These are phyloP conservation scores for Triplophysa tibetana DNA, from an alignment of 2,113 vertebrate species.

Conservation along the genomic window DNA sequence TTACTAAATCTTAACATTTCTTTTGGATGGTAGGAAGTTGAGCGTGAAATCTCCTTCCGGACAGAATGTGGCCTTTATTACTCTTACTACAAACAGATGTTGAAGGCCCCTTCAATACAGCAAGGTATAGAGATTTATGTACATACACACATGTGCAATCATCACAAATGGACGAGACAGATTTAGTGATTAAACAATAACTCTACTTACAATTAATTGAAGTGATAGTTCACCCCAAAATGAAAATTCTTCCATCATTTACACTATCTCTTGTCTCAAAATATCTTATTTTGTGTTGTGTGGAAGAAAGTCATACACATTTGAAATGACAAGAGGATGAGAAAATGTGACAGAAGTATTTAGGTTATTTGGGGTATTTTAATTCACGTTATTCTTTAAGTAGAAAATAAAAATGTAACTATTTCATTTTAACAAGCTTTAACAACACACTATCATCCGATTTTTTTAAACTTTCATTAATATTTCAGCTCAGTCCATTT, in stretches of 20 bases:
- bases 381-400: too few relatives aligned
- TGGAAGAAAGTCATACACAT: too few relatives aligned
- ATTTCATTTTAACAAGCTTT: not conserved
- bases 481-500: slow-evolving; percentile 43
- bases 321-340: too few relatives aligned
- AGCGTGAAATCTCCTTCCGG: slow-evolving; percentile 97
- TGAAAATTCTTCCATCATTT: too few relatives aligned
- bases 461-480: not conserved
- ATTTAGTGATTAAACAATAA: not conserved
- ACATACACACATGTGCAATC: not conserved
- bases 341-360: too few relatives aligned
- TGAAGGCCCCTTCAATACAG: slow-evolving; percentile 86
- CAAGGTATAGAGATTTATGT: slow-evolving; percentile 78
- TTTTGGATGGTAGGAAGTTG: slow-evolving; percentile 85
- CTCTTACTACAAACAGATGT: slow-evolving; percentile 98
- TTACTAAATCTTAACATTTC: slow-evolving; percentile 16
- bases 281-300: too few relatives aligned
- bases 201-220: not conserved
- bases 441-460: not conserved
- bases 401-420: too few relatives aligned
- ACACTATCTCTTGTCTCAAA: too few relatives aligned
- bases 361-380: too few relatives aligned
- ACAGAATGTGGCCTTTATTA: slow-evolving; percentile 98
- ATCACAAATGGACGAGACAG: not conserved
- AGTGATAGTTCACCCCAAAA: not conserved